Conservation (phyloP, 1,140 invertebrate genomes). For the Diplogasteroides magnus region DNA sequence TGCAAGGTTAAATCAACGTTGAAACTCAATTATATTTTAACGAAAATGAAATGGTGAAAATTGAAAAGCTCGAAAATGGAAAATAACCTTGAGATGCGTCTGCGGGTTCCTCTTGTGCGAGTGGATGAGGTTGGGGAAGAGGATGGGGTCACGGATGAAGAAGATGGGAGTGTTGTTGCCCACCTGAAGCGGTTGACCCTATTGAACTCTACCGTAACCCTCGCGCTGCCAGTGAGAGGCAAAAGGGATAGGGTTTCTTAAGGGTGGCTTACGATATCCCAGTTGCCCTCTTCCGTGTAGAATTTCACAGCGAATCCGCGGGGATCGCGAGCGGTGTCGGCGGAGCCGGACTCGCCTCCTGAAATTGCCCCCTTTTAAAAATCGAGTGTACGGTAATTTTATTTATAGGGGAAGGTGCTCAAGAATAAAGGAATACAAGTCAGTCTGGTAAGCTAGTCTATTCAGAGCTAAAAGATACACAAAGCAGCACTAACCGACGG, state of each 20-base stretch:
- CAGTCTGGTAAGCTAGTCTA: too few relatives aligned
- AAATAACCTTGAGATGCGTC: conserved; percentile 78
- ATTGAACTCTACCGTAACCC: too few relatives aligned
- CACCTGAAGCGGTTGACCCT: too few relatives aligned
- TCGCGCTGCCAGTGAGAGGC: too few relatives aligned
- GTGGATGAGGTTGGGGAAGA: conserved; percentile 85
- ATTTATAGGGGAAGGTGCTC: conserved; percentile 5
- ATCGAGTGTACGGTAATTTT: conserved; percentile 1
- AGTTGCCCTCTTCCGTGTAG: conserved; percentile 88
- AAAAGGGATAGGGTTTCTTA: too few relatives aligned
- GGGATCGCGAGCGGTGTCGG: conserved; percentile 73
- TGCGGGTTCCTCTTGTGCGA: conserved; percentile 87
- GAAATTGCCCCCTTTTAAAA: conserved; percentile 13
- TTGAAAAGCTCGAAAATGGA: too few relatives aligned
- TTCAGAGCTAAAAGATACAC: conserved; percentile 6
- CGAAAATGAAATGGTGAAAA: too few relatives aligned
- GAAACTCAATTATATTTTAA: too few relatives aligned
- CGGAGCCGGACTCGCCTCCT: conserved; percentile 81
- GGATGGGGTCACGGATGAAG: conserved; percentile 83
- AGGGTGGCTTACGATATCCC: conserved; percentile 66
- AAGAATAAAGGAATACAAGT: conserved; percentile 5
- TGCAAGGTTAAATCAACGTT: neutral
- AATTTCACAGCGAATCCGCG: conserved; percentile 90
- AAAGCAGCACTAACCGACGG: conserved; percentile 64
- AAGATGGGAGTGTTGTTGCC: conserved; percentile 96